Base-by-base conservation (phyloP, 1,140 invertebrate species). In the Camponotus pennsylvanicus region DNA sequence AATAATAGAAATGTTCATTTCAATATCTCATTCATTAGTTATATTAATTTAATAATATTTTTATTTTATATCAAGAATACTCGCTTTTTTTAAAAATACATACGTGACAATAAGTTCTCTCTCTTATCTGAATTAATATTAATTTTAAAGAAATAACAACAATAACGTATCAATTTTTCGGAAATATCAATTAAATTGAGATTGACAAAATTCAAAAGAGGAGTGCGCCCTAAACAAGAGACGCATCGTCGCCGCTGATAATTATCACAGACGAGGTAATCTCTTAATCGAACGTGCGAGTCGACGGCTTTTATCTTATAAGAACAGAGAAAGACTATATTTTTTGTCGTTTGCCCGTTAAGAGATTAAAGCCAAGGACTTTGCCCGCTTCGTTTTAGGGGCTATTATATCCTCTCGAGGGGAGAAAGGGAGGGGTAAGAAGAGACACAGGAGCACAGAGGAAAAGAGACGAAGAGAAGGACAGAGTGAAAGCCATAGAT, bases 281-380 rank as follows among this genome's bases (percentile, higher is more conserved):
- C 92, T 92, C 91, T 92, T 93, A 93, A 94, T 93, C 89, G 89
- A 92, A 90, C 76, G 64, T 32, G 69, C 83, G 89, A 90, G 84
- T 37, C 42, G 61, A 86, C 64, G 70, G 79, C 64, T 76, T 84
- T 69, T 77, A 83, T 70, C 75, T 88, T 86, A 70, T 42, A 73
- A 79, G 86, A 87, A 92, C 64, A 91, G 89, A 91, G 89, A 91
- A 89, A 90, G 88, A 92, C 92, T 93, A 92, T 94, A 91, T 92
- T 93, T 93, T 93, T 92, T 80, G 89, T 92, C 90, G 92, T 93
- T 93, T 92, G 90, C 86, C 92, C 92, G 93, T 94, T 94, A 94
- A 94, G 92, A 94, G 94, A 95, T 95, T 95, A 95, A 94, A 94
- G 92, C 89, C 82, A 88, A 90, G 90, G 87, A 89, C 88, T 87